Evolutionary conservation across 2,797 vertebrate species (phyloP), one percentile per base, ranked within the genome.

Genomic region (Tolypeutes matacus): DNA sequence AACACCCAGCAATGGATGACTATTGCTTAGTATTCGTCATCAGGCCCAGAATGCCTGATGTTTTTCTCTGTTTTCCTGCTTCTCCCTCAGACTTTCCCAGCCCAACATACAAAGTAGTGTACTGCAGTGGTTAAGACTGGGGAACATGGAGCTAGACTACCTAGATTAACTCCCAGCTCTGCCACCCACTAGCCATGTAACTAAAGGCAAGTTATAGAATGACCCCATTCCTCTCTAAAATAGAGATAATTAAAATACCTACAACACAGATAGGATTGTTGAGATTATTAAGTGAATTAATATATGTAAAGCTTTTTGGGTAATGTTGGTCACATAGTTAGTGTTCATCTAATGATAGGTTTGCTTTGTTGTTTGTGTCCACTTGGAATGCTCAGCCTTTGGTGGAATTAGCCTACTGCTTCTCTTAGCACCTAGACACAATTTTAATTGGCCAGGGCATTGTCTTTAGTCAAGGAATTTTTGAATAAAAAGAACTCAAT

Each of bases 261-360:
- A 53, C 39, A 88, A 51, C 23, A 73, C 34, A 75, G 11, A 67
- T 39, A 75, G 11, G 39, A 9, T 94, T 20, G 60, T 91, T 88
- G 51, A 80, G 80, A 80, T 89, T 94, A 51, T 49, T 58, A 42
- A 90, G 5, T 90, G 53, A 89, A 62, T 84, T 82, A 67, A 72
- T 90, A 78, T 2, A 18, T 80, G 1, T 85, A 85, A 84, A 92
- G 84, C 84, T 49, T n/a, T 84, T 27, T 84, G 39, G 29, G 20
- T 84, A 67, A 49, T 82, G n/a, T 89, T 89, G 92, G 29, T 92
- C 39, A 89, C 20, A 25, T 75, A 14, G 49, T 91, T 91, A 36
- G 31, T 70, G 21, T 46, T 77, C 88, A 70, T 39, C 29, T 12
- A 49, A 58, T 82, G 31, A 39, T 82, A 70, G 73, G 34, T 87